Conservation (phyloP, 2,888 invertebrate genomes). For the Synanthedon myopaeformis region DNA sequence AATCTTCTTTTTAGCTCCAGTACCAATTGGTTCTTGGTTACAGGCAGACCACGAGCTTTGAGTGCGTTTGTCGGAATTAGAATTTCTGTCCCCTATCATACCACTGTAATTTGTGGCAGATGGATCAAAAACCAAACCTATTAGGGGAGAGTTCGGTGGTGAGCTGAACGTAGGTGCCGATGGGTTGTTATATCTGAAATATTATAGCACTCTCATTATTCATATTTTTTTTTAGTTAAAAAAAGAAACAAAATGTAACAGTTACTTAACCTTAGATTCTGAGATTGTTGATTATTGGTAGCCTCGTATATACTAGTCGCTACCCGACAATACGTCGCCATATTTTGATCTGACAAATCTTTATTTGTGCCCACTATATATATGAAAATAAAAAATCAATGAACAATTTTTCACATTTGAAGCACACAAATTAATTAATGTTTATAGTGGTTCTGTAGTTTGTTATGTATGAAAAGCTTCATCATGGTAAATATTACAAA, state of each 20-base stretch:
- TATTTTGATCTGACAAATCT: conserved; percentile 45
- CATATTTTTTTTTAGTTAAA: conserved; percentile 1
- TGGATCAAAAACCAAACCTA: conserved; percentile 57
- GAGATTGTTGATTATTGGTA: conserved; percentile 46
- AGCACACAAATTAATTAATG: not conserved
- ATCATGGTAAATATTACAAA: too few species aligned
- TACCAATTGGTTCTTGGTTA: conserved; percentile 61
- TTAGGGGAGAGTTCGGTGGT: conserved; percentile 58
- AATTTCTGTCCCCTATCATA: conserved; percentile 36
- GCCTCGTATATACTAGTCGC: conserved; percentile 51
- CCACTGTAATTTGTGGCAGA: conserved; percentile 48
- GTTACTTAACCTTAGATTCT: conserved; percentile 35
- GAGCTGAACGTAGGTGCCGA: conserved; percentile 58
- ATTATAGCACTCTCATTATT: conserved; percentile 8
- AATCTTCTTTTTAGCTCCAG: conserved; percentile 62
- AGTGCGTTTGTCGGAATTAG: conserved; percentile 42
- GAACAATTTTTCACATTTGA: not conserved
- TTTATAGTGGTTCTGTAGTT: not conserved
- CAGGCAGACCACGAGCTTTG: conserved; percentile 49
- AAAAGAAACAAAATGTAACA: not conserved
- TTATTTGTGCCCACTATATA: conserved; percentile 47
- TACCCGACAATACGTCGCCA: conserved; percentile 50
- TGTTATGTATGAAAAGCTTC: too few species aligned
- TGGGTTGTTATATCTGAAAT: conserved; percentile 54
- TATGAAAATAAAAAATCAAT: conserved; percentile 1